phyloP scores from a whole-genome alignment of 2,113 vertebrate genomes.

The Indri indri region DNA sequence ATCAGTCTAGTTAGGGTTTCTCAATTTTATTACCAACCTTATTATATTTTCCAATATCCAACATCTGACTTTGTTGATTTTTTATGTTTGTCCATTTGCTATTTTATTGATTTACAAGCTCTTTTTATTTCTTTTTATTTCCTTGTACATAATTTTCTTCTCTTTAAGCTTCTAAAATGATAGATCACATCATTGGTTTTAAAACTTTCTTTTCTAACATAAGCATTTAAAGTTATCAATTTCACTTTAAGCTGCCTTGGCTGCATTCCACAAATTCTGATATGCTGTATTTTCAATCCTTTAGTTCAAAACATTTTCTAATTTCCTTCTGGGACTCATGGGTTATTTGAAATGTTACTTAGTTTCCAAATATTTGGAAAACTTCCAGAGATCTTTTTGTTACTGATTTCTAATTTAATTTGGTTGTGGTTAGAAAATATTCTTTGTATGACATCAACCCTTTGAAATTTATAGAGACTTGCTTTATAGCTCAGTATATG shows the following conservation, averaged over 20 bases:
- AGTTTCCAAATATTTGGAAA: not conserved
- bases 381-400: not conserved
- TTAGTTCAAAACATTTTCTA: conserved; percentile 8
- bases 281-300: not conserved
- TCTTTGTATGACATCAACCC: not conserved
- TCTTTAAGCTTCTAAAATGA: not conserved
- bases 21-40: not conserved
- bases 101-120: not conserved
- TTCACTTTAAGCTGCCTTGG: not conserved
- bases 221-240: not conserved
- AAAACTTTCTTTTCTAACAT: conserved; percentile 13
- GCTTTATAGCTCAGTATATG: not conserved
- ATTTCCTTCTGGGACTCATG: not conserved
- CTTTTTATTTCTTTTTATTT: not conserved
- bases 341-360: not conserved
- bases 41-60: not conserved
- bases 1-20: not conserved
- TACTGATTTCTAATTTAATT: not conserved
- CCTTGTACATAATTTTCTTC: not conserved
- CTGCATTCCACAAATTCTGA: not conserved
- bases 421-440: not conserved
- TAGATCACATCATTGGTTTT: not conserved
- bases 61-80: not conserved
- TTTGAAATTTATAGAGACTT: not conserved
- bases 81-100: not conserved